Base-by-base conservation (phyloP, 2,113 vertebrate species). In the Mohoua ochrocephala region DNA sequence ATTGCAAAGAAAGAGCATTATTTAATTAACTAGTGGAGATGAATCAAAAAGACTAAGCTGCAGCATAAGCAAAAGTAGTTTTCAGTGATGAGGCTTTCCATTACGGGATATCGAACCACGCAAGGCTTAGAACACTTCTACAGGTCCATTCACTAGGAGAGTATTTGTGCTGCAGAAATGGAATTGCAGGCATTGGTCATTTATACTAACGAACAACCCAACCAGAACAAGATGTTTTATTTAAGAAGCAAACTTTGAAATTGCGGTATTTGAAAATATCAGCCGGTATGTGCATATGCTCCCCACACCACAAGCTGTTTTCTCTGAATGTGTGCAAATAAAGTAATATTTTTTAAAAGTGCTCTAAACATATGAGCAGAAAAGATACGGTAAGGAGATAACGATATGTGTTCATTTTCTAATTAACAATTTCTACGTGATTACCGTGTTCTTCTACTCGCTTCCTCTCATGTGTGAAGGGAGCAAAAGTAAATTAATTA, bases 401-500 rank as follows among this genome's bases (percentile, higher is more conserved):
- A 63, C 27, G 70, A 64, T 75, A 22, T 39, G 39, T 63, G 63
- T 74, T 93, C 24, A 41, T 83, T 80, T 93, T 78, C 50, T 84
- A 93, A 78, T 93, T 95, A 91, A 54, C 31, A 69, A 15, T 39
- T 70, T 76, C 18, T 88, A 13, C 88, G 64, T 84, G 64, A 71
- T 93, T 77, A 52, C 84, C 3, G 8, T 83, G 52, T 68, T 94
- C 76, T 84, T 84, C 45, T 86, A 5, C 45, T 86, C 70, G 52
- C 35, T 92, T 95, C 76, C 47, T 90, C 54, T 88, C 70, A 21
- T 85, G 79, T 95, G 83, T 87, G 64, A 89, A 94, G 39, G 82
- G 24, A 95, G 63, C 4, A 35, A 87, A 89, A 89, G 54, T 84
- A 94, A 89, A 89, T 97, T 91, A 94, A 95, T 95, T 96, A 35